Conservation (phyloP, 2,113 vertebrate species). For the Podiceps cristatus region DNA sequence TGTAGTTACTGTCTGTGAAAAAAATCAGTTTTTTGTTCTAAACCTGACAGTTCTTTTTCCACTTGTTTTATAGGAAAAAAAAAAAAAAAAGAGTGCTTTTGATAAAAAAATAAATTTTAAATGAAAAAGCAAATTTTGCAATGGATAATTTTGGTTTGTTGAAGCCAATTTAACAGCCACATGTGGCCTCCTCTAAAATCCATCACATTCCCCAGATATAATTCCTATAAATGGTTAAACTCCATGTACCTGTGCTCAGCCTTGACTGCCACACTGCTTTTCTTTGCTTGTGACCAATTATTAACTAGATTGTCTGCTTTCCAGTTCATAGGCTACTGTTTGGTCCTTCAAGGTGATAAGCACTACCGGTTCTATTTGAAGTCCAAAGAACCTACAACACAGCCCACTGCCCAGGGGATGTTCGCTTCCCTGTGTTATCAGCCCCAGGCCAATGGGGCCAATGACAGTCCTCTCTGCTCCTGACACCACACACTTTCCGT, state of each 20-base stretch:
- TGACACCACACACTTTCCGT: not conserved
- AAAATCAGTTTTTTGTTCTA: not conserved
- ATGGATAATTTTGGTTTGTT: not conserved
- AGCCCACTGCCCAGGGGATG: not conserved
- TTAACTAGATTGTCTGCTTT: not conserved
- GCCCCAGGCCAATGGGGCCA: not conserved
- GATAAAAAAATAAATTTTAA: not conserved
- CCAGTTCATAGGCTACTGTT: not conserved
- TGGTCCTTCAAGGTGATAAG: not conserved
- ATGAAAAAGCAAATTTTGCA: not conserved
- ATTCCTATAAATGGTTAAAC: not conserved
- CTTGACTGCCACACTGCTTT: not conserved
- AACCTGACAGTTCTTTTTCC: not conserved
- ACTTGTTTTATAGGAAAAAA: not conserved
- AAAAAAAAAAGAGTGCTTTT: not conserved
- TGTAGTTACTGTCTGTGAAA: not conserved
- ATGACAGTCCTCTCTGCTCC: not conserved
- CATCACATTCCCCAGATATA: not conserved
- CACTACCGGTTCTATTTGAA: not conserved
- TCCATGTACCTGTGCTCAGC: not conserved
- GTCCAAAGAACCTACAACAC: not conserved
- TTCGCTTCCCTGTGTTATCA: not conserved
- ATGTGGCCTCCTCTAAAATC: not conserved
- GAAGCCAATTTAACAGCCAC: not conserved
- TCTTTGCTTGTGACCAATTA: not conserved